phyloP scores from a whole-genome alignment of 2,888 invertebrate genomes.

The Auanema sp. region DNA sequence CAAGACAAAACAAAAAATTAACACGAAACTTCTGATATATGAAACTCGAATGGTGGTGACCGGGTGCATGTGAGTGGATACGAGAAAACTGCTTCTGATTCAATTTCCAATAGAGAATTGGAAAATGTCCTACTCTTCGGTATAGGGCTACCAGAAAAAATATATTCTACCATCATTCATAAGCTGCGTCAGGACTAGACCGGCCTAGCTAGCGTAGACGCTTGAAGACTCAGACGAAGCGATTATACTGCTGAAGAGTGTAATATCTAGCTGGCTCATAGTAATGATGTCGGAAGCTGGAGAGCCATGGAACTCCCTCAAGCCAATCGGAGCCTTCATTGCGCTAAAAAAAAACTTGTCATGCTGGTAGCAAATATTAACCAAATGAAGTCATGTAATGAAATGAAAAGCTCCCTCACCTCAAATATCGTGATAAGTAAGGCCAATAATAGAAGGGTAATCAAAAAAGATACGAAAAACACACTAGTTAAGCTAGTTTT shows the following conservation, averaged over 20 bases:
- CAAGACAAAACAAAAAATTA: too few relatives aligned
- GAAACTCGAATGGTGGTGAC: too few relatives aligned
- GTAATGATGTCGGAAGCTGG: constrained; percentile 35
- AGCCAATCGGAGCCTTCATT: constrained; percentile 28
- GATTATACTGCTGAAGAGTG: constrained; percentile 28
- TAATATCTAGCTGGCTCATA: constrained; percentile 44
- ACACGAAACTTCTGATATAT: too few relatives aligned
- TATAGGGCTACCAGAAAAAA: too few relatives aligned
- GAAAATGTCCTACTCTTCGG: too few relatives aligned
- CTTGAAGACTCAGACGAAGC: too few relatives aligned
- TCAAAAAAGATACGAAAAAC: constrained; percentile 18
- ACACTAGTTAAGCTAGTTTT: constrained; percentile 14
- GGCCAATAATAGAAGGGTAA: constrained; percentile 18
- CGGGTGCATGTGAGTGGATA: too few relatives aligned
- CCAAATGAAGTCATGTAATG: background rate
- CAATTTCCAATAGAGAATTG: too few relatives aligned
- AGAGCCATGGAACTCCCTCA: constrained; percentile 29
- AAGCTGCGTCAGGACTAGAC: too few relatives aligned
- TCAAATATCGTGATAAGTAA: constrained; percentile 22
- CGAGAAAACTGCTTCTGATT: too few relatives aligned
- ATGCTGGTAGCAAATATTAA: background rate
- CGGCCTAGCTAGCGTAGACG: too few relatives aligned
- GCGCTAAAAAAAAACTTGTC: constrained; percentile 13
- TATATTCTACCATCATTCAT: too few relatives aligned
- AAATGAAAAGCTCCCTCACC: constrained; percentile 12